These are phyloP conservation scores for Pyxicephalus adspersus DNA, from an alignment of 2,113 vertebrate species.

Conservation along the genomic window DNA sequence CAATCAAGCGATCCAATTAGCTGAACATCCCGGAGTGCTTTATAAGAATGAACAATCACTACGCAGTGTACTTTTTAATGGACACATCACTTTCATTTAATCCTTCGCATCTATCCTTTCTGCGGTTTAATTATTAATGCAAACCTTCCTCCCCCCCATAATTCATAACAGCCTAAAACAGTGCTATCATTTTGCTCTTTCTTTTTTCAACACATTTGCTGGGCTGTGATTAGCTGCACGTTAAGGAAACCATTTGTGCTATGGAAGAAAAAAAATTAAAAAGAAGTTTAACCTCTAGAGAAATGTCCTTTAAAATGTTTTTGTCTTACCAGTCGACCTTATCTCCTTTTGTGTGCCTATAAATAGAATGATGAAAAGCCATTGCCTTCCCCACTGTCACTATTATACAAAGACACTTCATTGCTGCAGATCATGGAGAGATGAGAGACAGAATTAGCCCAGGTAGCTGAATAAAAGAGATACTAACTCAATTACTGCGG, in stretches of 20 bases:
- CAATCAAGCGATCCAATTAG: slow-evolving; percentile 57
- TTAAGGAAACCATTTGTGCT: neutral
- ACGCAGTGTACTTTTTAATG: slow-evolving; percentile 51
- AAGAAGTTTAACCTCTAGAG: slow-evolving; percentile 51
- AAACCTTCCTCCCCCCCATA: slow-evolving; percentile 22
- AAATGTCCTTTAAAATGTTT: slow-evolving; percentile 55
- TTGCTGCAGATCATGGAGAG: slow-evolving; percentile 58
- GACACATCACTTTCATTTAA: slow-evolving; percentile 54
- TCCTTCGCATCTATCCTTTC: slow-evolving; percentile 52
- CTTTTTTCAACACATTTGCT: slow-evolving; percentile 19
- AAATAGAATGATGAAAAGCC: slow-evolving; percentile 51
- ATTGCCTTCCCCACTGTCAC: slow-evolving; percentile 58
- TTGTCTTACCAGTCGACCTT: slow-evolving; percentile 48
- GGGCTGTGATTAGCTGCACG: slow-evolving; percentile 23
- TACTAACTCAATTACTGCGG: slow-evolving; percentile 61
- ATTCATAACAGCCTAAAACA: slow-evolving; percentile 3
- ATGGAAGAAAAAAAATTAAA: neutral
- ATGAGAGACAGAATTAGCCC: slow-evolving; percentile 64
- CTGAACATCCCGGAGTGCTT: slow-evolving; percentile 50
- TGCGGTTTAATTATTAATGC: slow-evolving; percentile 53
- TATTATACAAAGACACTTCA: slow-evolving; percentile 57
- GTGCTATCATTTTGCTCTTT: slow-evolving; percentile 5
- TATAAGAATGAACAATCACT: slow-evolving; percentile 53
- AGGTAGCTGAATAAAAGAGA: slow-evolving; percentile 58
- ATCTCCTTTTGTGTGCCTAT: slow-evolving; percentile 56